phyloP scores from a whole-genome alignment of 2,113 vertebrate species.

The Romanogobio albipinnatus region DNA sequence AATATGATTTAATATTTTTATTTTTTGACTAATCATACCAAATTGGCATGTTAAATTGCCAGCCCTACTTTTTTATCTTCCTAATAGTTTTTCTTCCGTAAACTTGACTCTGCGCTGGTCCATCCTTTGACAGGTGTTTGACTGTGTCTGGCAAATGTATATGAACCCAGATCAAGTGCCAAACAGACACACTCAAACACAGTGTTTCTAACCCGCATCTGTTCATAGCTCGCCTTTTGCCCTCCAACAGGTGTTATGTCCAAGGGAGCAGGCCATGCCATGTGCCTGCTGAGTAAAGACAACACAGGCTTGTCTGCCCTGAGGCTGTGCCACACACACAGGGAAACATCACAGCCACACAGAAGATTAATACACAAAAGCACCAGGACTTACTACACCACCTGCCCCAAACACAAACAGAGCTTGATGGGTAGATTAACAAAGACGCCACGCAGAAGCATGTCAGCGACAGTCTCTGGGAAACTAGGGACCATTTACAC shows the following conservation, averaged over 20 bases:
- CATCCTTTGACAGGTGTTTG: constrained; percentile 33
- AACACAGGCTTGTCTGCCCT: constrained; percentile 28
- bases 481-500: neutral
- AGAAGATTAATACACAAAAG: constrained; percentile 37
- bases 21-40: neutral
- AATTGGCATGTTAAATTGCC: neutral
- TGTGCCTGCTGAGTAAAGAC: constrained; percentile 48
- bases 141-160: neutral
- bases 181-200: constrained; percentile 22
- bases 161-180: constrained; percentile 42
- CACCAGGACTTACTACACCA: constrained; percentile 36
- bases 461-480: neutral
- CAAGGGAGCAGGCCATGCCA: constrained; percentile 21
- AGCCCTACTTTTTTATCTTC: neutral
- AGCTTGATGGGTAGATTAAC: constrained; percentile 29
- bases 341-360: neutral
- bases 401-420: constrained; percentile 50
- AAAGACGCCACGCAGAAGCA: constrained; percentile 5
- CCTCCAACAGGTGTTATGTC: constrained; percentile 54
- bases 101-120: neutral
- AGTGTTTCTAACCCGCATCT: constrained; percentile 49
- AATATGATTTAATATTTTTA: neutral
- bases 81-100: neutral
- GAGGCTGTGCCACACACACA: constrained; percentile 32
- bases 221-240: constrained; percentile 45